These are phyloP conservation scores for Aepyceros melampus DNA, from an alignment of 2,113 vertebrate species.

Conservation along the genomic window DNA sequence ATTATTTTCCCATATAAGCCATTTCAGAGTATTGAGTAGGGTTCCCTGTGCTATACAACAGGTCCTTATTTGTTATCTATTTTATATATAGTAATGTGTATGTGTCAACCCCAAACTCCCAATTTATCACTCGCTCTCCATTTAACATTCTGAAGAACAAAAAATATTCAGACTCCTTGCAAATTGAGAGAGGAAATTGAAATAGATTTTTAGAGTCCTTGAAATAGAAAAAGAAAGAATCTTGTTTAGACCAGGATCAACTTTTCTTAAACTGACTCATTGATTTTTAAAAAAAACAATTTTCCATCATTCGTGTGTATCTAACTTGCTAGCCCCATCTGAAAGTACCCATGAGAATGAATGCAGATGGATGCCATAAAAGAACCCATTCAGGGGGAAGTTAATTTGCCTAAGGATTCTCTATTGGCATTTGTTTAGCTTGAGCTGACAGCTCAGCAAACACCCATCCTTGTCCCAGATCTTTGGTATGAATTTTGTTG, in stretches of 20 bases:
- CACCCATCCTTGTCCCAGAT: background rate
- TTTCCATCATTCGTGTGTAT: background rate
- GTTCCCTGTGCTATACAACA: background rate
- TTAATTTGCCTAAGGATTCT: conserved; percentile 18
- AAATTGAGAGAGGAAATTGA: background rate
- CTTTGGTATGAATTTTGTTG: background rate
- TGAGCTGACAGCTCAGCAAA: background rate
- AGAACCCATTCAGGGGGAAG: background rate
- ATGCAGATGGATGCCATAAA: background rate
- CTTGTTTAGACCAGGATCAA: background rate
- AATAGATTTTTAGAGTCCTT: background rate
- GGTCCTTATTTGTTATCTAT: background rate
- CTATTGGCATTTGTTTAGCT: background rate
- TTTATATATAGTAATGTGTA: background rate
- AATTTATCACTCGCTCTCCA: background rate
- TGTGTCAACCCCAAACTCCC: background rate
- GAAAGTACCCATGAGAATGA: background rate
- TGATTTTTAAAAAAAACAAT: background rate
- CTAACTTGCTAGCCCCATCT: background rate
- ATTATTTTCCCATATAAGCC: background rate
- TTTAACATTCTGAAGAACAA: background rate
- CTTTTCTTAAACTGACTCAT: background rate
- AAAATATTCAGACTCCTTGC: background rate
- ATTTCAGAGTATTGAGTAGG: background rate
- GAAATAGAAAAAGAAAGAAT: background rate